Conservation (phyloP, 64 coral and sea anemone genomes). For the Platygyra sinensis region DNA sequence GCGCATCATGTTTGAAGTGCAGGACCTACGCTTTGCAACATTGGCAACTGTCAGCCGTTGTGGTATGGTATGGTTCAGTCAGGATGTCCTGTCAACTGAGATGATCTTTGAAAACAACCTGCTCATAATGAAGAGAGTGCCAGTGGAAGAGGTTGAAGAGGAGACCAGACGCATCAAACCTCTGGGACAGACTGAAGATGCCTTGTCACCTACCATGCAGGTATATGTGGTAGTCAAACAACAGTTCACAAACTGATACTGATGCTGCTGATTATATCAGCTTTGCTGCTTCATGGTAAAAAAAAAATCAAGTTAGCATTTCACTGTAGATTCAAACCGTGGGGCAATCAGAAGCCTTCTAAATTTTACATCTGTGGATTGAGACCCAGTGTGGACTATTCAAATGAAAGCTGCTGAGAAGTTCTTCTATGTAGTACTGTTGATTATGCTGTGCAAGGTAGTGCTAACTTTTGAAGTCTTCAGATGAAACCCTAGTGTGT, state of each 20-base stretch:
- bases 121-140: slow-evolving; percentile 61
- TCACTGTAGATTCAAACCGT: too few species aligned
- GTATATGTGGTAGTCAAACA: slow-evolving; percentile 9
- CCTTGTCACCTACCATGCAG: slow-evolving; percentile 94
- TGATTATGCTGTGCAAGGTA: too few species aligned
- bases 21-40: slow-evolving; percentile 95
- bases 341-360: too few species aligned
- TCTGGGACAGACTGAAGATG: slow-evolving; percentile 70
- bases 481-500: too few species aligned
- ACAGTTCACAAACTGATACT: background rate
- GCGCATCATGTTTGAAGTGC: slow-evolving; percentile 99
- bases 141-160: slow-evolving; percentile 90
- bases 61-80: slow-evolving; percentile 99
- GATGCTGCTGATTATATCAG: background rate
- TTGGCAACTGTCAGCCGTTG: slow-evolving; percentile 97
- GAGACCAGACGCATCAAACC: slow-evolving; percentile 64
- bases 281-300: too few species aligned
- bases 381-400: too few species aligned
- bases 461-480: too few species aligned
- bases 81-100: slow-evolving; percentile 93
- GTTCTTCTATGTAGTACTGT: too few species aligned
- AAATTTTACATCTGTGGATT: too few species aligned
- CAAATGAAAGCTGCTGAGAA: too few species aligned
- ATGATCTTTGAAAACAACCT: slow-evolving; percentile 97
- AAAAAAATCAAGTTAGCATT: too few species aligned